Evolutionary conservation across 1,140 invertebrate genomes (phyloP).

Genomic region (Heterodera schachtii): DNA sequence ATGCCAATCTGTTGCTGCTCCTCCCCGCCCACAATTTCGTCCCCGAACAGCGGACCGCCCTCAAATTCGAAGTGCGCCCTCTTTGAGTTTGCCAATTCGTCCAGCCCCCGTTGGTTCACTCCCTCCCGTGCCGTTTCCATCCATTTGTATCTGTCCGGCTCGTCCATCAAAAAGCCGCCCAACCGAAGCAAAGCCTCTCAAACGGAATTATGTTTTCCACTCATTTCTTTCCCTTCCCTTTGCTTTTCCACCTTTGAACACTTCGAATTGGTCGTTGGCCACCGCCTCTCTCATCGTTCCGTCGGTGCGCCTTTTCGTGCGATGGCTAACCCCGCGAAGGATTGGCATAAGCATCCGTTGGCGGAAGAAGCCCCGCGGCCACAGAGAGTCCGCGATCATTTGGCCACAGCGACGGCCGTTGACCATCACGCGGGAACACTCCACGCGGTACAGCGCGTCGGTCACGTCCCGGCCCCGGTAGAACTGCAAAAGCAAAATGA

Average conservation of each 20-base stretch:
- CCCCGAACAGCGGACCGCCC: conserved; percentile 22
- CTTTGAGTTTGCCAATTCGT: conserved; percentile 28
- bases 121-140: conserved; percentile 33
- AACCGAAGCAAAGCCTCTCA: conserved; percentile 25
- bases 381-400: conserved; percentile 32
- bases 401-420: conserved; percentile 31
- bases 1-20: not conserved
- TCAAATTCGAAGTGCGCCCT: conserved; percentile 29
- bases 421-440: conserved; percentile 23
- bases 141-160: conserved; percentile 27
- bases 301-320: conserved; percentile 2
- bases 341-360: conserved; percentile 27
- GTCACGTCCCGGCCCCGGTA: conserved; percentile 26
- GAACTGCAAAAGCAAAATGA: conserved; percentile 9
- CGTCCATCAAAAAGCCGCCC: conserved; percentile 32
- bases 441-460: conserved; percentile 25
- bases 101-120: conserved; percentile 26
- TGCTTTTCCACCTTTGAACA: conserved; percentile 23
- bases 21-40: not conserved
- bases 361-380: conserved; percentile 28
- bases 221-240: too few species aligned
- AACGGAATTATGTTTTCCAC: not conserved
- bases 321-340: conserved; percentile 24
- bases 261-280: conserved; percentile 26
- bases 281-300: conserved; percentile 19